phyloP scores from a whole-genome alignment of 2,888 invertebrate species.

The Meliscaeva auricollis region DNA sequence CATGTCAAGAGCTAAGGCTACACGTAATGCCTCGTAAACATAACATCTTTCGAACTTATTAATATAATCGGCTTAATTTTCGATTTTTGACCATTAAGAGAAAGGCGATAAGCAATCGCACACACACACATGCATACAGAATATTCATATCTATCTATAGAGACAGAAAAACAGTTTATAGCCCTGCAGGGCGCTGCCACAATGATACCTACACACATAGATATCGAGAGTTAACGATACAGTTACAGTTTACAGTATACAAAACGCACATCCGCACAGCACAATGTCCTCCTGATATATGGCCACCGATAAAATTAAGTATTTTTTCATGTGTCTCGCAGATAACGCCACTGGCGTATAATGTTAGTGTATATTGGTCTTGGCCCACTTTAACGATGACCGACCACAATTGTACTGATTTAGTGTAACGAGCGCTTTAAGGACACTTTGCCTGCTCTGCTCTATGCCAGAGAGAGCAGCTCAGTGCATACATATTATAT shows the following conservation, averaged over 20 bases:
- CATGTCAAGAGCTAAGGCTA: conserved; percentile 68
- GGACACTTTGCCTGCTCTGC: conserved; percentile 53
- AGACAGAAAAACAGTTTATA: conserved; percentile 60
- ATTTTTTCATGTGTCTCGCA: conserved; percentile 75
- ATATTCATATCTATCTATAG: neutral
- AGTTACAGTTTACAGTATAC: conserved; percentile 11
- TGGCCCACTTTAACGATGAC: conserved; percentile 74
- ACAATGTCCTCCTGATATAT: conserved; percentile 62
- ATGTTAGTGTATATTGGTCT: conserved; percentile 71
- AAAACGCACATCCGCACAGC: conserved; percentile 34
- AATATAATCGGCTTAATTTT: conserved; percentile 75
- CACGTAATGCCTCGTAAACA: conserved; percentile 66
- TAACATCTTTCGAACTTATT: conserved; percentile 70
- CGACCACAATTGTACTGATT: conserved; percentile 74
- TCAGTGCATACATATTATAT: conserved; percentile 45
- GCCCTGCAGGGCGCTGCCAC: conserved; percentile 57
- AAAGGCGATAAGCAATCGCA: conserved; percentile 66
- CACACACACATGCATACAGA: conserved; percentile 23
- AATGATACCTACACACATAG: conserved; percentile 25
- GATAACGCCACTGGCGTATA: conserved; percentile 73
- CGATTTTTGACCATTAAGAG: conserved; percentile 75
- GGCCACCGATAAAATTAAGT: conserved; percentile 73
- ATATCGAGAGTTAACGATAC: conserved; percentile 31
- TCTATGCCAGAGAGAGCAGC: neutral
- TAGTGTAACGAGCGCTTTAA: conserved; percentile 73